phyloP scores from a whole-genome alignment of 2,113 vertebrate genomes.

The Ammodytes dubius region DNA sequence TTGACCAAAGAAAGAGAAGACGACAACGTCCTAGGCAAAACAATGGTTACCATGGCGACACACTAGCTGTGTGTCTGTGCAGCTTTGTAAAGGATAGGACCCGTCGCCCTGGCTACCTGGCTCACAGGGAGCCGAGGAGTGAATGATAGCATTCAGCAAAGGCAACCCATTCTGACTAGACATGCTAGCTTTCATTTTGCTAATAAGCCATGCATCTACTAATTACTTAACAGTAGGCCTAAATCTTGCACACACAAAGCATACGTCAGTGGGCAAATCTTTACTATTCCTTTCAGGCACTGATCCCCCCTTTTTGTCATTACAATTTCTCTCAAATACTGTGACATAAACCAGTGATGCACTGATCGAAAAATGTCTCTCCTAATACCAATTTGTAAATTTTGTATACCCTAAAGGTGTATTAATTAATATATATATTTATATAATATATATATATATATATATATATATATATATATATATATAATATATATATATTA shows the following conservation, averaged over 20 bases:
- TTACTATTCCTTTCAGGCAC: neutral
- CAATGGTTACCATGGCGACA: constrained; percentile 59
- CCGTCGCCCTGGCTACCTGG: constrained; percentile 63
- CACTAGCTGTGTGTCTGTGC: constrained; percentile 30
- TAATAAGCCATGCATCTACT: neutral
- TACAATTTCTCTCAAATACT: neutral
- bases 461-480: no score
- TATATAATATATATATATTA: no score
- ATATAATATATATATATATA: no score
- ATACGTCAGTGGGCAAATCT: neutral
- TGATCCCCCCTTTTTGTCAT: neutral
- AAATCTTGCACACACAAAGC: neutral
- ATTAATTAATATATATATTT: no score
- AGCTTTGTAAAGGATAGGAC: constrained; percentile 40
- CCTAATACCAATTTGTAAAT: neutral
- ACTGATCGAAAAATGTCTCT: neutral
- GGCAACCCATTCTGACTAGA: no score
- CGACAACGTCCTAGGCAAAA: constrained; percentile 38
- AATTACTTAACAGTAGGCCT: no score
- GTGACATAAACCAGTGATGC: neutral
- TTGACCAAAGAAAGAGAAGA: constrained; percentile 7
- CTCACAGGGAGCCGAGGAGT: constrained; percentile 25
- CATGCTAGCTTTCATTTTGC: neutral
- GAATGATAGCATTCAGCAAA: constrained; percentile 30
- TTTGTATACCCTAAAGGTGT: no score